Conservation (phyloP, 2,888 invertebrate species). For the Drosophila macrospina region DNA sequence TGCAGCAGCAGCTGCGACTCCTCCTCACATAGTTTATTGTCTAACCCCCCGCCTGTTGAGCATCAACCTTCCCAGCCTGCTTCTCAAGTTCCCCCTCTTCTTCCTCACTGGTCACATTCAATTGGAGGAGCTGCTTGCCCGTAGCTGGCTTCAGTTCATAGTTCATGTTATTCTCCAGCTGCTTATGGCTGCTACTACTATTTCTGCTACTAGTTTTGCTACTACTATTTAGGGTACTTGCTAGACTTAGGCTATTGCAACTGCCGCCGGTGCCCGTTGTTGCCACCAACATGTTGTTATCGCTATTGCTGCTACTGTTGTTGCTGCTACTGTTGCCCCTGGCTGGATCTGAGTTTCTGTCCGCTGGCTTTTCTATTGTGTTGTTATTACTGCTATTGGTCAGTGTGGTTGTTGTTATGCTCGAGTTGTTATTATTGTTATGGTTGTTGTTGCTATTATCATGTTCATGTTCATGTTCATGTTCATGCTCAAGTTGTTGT, state of each 20-base stretch:
- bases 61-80: background rate
- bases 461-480: too few species aligned
- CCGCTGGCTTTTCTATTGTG: slow-evolving; percentile 46
- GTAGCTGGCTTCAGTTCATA: slow-evolving; percentile 56
- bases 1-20: slow-evolving; percentile 73
- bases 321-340: slow-evolving; percentile 33
- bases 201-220: slow-evolving; percentile 43
- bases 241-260: slow-evolving; percentile 61
- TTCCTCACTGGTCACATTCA: slow-evolving; percentile 61
- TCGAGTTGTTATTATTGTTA: slow-evolving; percentile 37
- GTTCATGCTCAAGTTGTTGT: slow-evolving; percentile 63
- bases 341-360: slow-evolving; percentile 26
- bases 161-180: slow-evolving; percentile 70
- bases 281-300: slow-evolving; percentile 33
- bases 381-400: slow-evolving; percentile 71
- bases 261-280: slow-evolving; percentile 43
- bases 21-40: slow-evolving; percentile 54
- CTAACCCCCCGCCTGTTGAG: background rate
- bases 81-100: slow-evolving; percentile 20
- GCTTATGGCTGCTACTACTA: slow-evolving; percentile 53
- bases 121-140: slow-evolving; percentile 56
- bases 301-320: slow-evolving; percentile 32
- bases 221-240: slow-evolving; percentile 56
- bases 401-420: slow-evolving; percentile 47
- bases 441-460: slow-evolving; percentile 53